Conservation (phyloP, 2,888 invertebrate genomes). For the Mesorhabditis sp. region DNA sequence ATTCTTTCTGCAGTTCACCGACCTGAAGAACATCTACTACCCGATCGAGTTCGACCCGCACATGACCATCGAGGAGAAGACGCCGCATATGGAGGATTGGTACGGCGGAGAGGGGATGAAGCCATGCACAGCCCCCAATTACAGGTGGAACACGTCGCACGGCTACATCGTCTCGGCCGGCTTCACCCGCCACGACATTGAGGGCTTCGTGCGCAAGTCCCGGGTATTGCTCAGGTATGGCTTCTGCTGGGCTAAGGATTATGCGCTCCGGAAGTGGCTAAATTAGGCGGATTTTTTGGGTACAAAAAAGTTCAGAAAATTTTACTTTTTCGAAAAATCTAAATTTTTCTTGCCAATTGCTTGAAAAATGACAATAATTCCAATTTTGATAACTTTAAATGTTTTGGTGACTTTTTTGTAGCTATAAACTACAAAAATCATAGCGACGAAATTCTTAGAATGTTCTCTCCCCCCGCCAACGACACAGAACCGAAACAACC, state of each 20-base stretch:
- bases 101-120: constrained; percentile 23
- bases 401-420: not conserved
- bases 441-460: not conserved
- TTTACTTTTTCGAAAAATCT: too few species aligned
- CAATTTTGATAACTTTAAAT: too few species aligned
- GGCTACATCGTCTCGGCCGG: constrained; percentile 56
- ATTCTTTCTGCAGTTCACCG: constrained; percentile 31
- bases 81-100: constrained; percentile 63
- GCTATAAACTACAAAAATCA: not conserved
- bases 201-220: constrained; percentile 54
- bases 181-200: constrained; percentile 55
- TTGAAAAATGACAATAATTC: too few species aligned
- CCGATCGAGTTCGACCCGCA: constrained; percentile 60
- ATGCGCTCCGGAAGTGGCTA: too few species aligned
- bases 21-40: constrained; percentile 42
- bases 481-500: too few species aligned
- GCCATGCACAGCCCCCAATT: not conserved
- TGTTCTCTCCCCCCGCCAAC: not conserved
- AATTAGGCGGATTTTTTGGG: too few species aligned
- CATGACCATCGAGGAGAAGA: constrained; percentile 60
- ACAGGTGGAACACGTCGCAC: constrained; percentile 60
- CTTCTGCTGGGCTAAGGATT: too few species aligned
- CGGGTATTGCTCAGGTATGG: constrained; percentile 16
- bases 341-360: too few species aligned
- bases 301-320: too few species aligned